Evolutionary conservation across 2,113 vertebrate genomes (phyloP).

Genomic region (Gopherus flavomarginatus): DNA sequence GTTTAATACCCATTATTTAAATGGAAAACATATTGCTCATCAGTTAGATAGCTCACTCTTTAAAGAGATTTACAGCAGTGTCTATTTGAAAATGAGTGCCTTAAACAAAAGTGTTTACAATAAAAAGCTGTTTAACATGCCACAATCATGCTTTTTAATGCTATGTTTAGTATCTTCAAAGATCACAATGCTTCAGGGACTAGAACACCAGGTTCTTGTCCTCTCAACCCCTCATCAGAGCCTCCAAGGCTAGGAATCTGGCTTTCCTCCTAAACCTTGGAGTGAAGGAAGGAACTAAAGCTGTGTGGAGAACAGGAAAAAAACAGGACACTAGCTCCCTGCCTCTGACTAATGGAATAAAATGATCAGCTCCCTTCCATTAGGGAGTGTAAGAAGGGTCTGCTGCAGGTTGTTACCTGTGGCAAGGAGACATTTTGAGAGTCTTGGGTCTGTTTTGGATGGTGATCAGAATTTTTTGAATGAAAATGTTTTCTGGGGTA

Average conservation of each 20-base stretch:
- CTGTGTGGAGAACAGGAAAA: neutral
- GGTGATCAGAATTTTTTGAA: neutral
- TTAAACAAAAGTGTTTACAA: neutral
- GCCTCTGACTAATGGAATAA: neutral
- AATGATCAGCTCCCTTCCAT: neutral
- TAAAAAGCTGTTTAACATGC: neutral
- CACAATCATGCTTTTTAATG: neutral
- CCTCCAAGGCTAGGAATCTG: neutral
- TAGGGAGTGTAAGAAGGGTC: neutral
- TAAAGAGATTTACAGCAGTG: neutral
- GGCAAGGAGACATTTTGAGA: neutral
- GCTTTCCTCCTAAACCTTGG: neutral
- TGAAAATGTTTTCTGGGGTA: neutral
- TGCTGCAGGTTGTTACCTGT: neutral
- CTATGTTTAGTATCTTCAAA: neutral
- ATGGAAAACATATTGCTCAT: neutral
- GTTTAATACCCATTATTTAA: neutral
- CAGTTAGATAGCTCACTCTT: neutral
- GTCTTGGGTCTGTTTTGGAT: neutral
- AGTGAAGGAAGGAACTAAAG: neutral
- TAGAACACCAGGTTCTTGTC: neutral
- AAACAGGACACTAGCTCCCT: neutral
- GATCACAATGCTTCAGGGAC: neutral
- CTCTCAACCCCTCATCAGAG: neutral
- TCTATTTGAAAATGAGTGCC: neutral